Base-by-base conservation (phyloP, 2,888 invertebrate genomes). In the Heteromyza rotundicornis region DNA sequence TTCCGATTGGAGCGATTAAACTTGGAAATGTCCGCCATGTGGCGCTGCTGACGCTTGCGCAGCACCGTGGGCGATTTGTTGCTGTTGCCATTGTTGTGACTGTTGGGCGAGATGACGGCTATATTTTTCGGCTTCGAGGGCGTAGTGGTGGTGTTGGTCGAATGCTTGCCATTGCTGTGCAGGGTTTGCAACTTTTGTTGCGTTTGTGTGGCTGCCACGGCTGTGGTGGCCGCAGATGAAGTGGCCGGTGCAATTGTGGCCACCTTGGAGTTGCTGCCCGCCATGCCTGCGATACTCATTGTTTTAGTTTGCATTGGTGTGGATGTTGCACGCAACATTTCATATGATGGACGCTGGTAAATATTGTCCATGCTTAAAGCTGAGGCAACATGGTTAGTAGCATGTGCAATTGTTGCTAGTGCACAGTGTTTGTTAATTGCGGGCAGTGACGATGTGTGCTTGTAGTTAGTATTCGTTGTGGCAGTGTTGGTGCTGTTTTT, bases 1-100 rank as follows among this genome's bases (percentile, higher is more conserved):
- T 89, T 91, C 69, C 91, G 86, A 81, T 91, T 90, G 10, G 92
- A 89, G 71, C 91, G 87, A 77, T 88, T 89, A 78, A 87, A 88
- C 79, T 87, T 87, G 40, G 88, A 88, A 36, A 86, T 84, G 80
- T 88, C 85, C 49, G 86, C 83, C 70, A 85, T 85, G 53, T 86
- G 83, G 40, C 64, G 63, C 64, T 86, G 85, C 14, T 60, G 69
- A 65, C 72, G 73, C 70, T 81, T 81, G 60, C 80, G 70, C 73
- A 81, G 66, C 63, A 79, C 78, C 53, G 73, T 69, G 53, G 80
- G 76, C 59, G 78, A 78, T 69, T 77, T 79, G 62, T 70, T 68
- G 22, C 44, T 69, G 56, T 52, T 62, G 60, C n/a, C 35, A 20
- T 64, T 64, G 23, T 64, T 67, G 61, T 76, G 77, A 3, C 74